Percentiles rank a stretch among this genome's conserved stretches.
phyloP scores from a whole-genome alignment of 2,888 invertebrate species.

The Leptura quadrifasciata region DNA sequence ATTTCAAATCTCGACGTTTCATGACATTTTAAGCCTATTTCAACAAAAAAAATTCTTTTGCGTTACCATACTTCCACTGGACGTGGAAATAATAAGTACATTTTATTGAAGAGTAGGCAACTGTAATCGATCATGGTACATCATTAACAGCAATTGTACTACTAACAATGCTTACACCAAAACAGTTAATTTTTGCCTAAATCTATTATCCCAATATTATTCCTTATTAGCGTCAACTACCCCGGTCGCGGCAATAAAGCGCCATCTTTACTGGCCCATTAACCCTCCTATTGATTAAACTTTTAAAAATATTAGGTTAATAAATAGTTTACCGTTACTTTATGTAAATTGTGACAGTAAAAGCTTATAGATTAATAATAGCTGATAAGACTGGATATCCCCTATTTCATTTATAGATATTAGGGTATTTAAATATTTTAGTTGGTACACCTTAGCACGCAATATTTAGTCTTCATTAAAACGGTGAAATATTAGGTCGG shows the following conservation, averaged over 20 bases:
- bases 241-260: constrained; percentile 1
- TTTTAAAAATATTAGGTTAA: constrained; percentile 22
- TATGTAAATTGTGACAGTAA: constrained; percentile 30
- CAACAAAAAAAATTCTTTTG: too few species aligned
- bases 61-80: too few species aligned
- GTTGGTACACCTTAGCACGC: constrained; percentile 65
- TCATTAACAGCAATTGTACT: too few species aligned
- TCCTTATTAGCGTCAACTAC: neutral
- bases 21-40: too few species aligned
- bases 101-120: too few species aligned
- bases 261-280: constrained; percentile 23
- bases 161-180: too few species aligned
- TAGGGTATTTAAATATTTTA: constrained; percentile 64
- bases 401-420: constrained; percentile 64
- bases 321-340: constrained; percentile 27
- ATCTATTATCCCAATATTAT: neutral
- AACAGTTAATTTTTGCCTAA: too few species aligned
- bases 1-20: too few species aligned
- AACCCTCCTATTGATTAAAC: constrained; percentile 34
- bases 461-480: constrained; percentile 54
- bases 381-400: constrained; percentile 43
- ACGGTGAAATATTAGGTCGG: constrained; percentile 45
- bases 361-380: constrained; percentile 34
- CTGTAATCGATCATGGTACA: too few species aligned
- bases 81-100: too few species aligned